Evolutionary conservation across 2,888 invertebrate species (phyloP), one percentile per base, ranked within the genome.

Genomic region (Ochlodes sylvanus): DNA sequence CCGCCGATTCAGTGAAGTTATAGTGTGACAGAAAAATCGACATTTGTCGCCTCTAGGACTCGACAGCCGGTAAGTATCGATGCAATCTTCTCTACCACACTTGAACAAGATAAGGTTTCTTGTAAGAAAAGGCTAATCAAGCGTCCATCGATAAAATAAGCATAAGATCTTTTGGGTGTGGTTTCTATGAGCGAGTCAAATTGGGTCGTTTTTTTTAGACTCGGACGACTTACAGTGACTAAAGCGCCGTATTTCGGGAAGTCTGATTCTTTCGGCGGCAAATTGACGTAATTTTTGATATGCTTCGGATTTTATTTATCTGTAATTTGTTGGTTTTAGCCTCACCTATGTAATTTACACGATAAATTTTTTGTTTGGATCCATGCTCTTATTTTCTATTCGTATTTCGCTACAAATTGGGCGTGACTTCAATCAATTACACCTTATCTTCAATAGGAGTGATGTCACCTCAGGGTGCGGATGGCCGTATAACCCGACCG

Each of bases 401-500:
- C 57, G n/a, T 44, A 68, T 57, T 50, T 50, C 57, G 5, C 38
- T 63, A 79, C 78, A 32, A 61, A 55, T 83, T 85, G 88, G 92
- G 91, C 83, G 92, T 90, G 88, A 80, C 89, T 80, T 73, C 76
- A 80, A 84, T 85, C 87, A 88, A 85, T 88, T 87, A 81, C 73
- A 73, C 80, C 82, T 87, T 90, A 90, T 90, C 89, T 80, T 81
- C 81, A 85, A 86, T 84, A 84, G 79, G 73, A 86, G 82, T 91
- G 92, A 90, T 88, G 88, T 91, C 90, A 90, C 82, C 86, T 69
- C 77, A 80, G 85, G 86, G 85, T 86, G 84, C 80, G 82, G 81
- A 77, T 78, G 79, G 79, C 70, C 73, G 72, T 80, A 78, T 83
- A 81, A 90, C 63, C 80, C 92, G 83, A 70, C 88, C 73, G 71